phyloP scores from a whole-genome alignment of 2,797 vertebrate genomes.

The Oreortyx pictus region DNA sequence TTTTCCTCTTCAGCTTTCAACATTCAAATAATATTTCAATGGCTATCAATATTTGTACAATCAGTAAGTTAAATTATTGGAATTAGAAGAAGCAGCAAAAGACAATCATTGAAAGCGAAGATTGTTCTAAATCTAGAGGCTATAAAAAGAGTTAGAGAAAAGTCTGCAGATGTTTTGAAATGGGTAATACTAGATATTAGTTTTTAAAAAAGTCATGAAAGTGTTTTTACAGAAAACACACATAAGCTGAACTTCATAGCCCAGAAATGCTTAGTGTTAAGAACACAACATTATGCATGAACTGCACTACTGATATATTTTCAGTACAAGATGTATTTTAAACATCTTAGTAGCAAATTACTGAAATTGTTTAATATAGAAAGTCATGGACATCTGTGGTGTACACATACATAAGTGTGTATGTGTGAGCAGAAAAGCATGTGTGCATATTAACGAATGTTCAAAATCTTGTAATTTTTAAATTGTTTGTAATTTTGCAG shows the following conservation, averaged over 20 bases:
- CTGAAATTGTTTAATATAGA: not conserved
- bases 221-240: not conserved
- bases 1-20: not conserved
- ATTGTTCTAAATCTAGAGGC: not conserved
- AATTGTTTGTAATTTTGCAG: not conserved
- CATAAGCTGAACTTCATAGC: not conserved
- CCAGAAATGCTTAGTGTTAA: not conserved
- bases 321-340: not conserved
- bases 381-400: not conserved
- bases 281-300: not conserved
- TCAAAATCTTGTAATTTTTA: not conserved
- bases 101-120: not conserved
- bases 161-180: not conserved
- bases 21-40: not conserved
- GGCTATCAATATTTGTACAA: not conserved
- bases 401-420: not conserved
- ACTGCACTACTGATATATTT: not conserved
- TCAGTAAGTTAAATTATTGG: not conserved
- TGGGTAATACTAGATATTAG: not conserved
- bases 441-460: not conserved
- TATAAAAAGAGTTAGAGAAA: not conserved
- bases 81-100: not conserved
- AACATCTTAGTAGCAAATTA: not conserved
- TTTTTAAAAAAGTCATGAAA: not conserved
- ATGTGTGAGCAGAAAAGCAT: not conserved